Conservation (phyloP, 2,113 vertebrate species). For the Brachyhypopomus gauderio region DNA sequence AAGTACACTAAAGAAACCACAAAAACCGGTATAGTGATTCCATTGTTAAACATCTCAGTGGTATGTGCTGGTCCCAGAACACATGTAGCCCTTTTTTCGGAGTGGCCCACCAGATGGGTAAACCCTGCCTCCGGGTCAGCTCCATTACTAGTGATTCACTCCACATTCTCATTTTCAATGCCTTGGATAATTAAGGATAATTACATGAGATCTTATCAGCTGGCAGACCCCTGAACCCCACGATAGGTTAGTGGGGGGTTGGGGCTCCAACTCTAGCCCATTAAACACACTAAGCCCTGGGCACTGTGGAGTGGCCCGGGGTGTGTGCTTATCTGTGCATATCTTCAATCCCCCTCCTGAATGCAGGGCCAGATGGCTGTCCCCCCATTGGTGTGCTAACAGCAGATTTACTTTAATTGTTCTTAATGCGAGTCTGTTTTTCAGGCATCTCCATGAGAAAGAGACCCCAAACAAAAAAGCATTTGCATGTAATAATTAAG, state of each 20-base stretch:
- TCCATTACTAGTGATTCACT: slow-evolving; percentile 44
- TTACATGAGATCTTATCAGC: slow-evolving; percentile 52
- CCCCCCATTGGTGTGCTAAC: slow-evolving; percentile 77
- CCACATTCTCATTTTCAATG: slow-evolving; percentile 23
- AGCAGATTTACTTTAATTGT: slow-evolving; percentile 70
- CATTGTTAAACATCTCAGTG: slow-evolving; percentile 9
- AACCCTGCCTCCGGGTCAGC: slow-evolving; percentile 15
- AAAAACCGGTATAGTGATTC: slow-evolving; percentile 1
- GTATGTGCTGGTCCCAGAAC: not conserved
- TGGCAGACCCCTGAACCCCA: slow-evolving; percentile 22
- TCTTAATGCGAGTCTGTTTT: slow-evolving; percentile 68
- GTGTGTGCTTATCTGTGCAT: slow-evolving; percentile 58
- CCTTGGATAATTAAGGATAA: slow-evolving; percentile 40
- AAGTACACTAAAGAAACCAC: slow-evolving; percentile 5
- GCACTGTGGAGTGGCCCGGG: slow-evolving; percentile 37
- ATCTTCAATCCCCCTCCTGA: slow-evolving; percentile 60
- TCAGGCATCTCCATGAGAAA: slow-evolving; percentile 66
- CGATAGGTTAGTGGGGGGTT: slow-evolving; percentile 4
- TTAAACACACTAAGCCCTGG: slow-evolving; percentile 29
- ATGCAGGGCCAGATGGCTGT: slow-evolving; percentile 70
- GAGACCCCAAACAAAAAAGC: slow-evolving; percentile 61
- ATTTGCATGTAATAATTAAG: slow-evolving; percentile 82
- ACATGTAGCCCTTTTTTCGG: slow-evolving; percentile 19
- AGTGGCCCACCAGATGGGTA: not conserved
- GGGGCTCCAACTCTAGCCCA: slow-evolving; percentile 13